Evolutionary conservation across 1,140 invertebrate genomes (phyloP).

Genomic region (Bombus breviceps): DNA sequence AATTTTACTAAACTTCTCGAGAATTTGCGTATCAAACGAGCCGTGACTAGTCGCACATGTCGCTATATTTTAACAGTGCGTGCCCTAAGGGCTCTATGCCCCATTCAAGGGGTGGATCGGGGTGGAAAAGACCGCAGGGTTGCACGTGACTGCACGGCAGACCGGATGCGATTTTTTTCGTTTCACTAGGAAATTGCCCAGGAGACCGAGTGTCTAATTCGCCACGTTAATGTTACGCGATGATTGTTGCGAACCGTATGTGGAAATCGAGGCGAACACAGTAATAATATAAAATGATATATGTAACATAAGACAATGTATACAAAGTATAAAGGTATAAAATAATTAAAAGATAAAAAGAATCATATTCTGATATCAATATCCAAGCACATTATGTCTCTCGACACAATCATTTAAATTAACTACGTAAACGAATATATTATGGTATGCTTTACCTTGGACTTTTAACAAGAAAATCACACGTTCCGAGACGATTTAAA

Average conservation of each 20-base stretch:
- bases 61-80: slow-evolving; percentile 61
- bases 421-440: too few species aligned
- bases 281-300: too few species aligned
- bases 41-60: slow-evolving; percentile 64
- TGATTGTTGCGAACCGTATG: background rate
- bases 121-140: slow-evolving; percentile 48
- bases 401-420: too few species aligned
- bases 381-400: too few species aligned
- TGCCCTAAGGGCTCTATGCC: slow-evolving; percentile 36
- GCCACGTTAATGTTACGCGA: background rate
- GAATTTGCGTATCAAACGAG: slow-evolving; percentile 63
- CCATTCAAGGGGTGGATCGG: slow-evolving; percentile 29
- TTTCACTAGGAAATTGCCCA: slow-evolving; percentile 39
- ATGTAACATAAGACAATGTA: background rate
- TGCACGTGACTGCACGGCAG: slow-evolving; percentile 12
- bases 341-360: background rate
- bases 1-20: slow-evolving; percentile 55
- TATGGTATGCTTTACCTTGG: background rate
- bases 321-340: background rate
- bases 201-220: slow-evolving; percentile 34
- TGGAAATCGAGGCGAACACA: background rate
- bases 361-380: background rate
- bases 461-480: background rate
- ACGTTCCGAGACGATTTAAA: background rate
- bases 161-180: slow-evolving; percentile 51